A percentile compares a stretch with the other conserved stretches of the same genome.
Conservation (phyloP, 2,797 vertebrate genomes). For the Eidolon dupreanum region DNA sequence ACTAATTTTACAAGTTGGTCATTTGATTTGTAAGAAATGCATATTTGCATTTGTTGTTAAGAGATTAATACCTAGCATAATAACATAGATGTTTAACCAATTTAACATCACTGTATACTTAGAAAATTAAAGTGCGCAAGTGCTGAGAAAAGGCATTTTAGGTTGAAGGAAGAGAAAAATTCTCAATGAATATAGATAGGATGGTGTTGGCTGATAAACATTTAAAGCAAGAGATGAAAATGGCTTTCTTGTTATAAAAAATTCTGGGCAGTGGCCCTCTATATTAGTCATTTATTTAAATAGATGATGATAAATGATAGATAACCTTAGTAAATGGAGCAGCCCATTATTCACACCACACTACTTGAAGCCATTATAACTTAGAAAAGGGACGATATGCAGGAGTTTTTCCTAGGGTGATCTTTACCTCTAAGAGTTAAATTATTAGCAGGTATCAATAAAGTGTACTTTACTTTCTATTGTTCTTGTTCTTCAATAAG, state of each 20-base stretch:
- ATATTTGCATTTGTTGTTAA: neutral
- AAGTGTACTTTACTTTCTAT: neutral
- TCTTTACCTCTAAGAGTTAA: neutral
- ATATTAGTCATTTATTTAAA: neutral
- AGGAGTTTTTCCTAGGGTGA: neutral
- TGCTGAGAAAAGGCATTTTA: constrained; percentile 38
- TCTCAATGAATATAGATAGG: neutral
- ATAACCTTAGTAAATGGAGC: neutral
- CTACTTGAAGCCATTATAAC: neutral
- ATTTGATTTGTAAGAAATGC: constrained; percentile 16
- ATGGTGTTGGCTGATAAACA: neutral
- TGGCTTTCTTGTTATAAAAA: neutral
- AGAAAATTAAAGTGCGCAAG: constrained; percentile 29
- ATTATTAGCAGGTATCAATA: neutral
- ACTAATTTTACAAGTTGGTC: neutral
- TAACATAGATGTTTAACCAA: neutral
- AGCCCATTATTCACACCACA: neutral
- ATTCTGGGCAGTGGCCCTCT: neutral
- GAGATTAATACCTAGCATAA: neutral
- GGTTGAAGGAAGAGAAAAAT: constrained; percentile 41
- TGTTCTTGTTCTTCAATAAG: neutral
- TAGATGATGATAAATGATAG: neutral
- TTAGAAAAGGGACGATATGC: neutral
- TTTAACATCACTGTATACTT: neutral
- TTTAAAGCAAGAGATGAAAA: constrained; percentile 43